Conservation (phyloP, 35 echinoderm and acorn worm species). For the Apostichopus japonicus region DNA sequence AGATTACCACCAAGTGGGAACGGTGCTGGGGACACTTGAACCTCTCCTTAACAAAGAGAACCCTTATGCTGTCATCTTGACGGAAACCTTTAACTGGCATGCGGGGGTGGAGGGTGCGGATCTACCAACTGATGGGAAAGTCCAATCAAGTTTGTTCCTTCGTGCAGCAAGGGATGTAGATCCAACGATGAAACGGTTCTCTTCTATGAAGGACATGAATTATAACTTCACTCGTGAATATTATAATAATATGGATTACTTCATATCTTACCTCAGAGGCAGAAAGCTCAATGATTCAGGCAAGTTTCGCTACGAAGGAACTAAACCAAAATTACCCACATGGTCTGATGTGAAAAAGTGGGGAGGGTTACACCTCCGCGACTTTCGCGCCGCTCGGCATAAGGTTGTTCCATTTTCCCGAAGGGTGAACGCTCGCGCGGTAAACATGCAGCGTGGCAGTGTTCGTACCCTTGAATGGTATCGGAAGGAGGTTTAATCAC, state of each 20-base stretch:
- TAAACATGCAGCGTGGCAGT: conserved; percentile 29
- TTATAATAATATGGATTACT: conserved; percentile 61
- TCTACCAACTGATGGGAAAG: background rate
- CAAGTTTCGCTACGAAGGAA: too few relatives aligned
- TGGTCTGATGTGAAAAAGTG: conserved; percentile 9
- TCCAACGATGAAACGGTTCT: background rate
- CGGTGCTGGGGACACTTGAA: conserved; percentile 38
- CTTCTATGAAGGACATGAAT: background rate
- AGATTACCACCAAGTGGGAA: conserved; percentile 23
- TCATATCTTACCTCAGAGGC: conserved; percentile 63
- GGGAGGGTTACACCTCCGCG: conserved; percentile 54
- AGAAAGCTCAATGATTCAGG: background rate
- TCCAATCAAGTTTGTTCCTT: too few relatives aligned
- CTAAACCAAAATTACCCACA: background rate
- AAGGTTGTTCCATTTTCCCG: conserved; percentile 57
- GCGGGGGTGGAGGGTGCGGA: background rate
- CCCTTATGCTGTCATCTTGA: conserved; percentile 58
- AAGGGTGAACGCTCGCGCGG: conserved; percentile 34
- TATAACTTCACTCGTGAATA: conserved; percentile 48
- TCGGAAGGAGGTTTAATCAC: background rate
- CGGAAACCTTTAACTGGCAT: conserved; percentile 51
- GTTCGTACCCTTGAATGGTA: conserved; percentile 76
- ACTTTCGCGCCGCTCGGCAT: conserved; percentile 65
- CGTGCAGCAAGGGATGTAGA: background rate
- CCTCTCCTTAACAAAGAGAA: conserved; percentile 58